Evolutionary conservation across 2,113 vertebrate genomes (phyloP).

Genomic region (Macrotis lagotis): DNA sequence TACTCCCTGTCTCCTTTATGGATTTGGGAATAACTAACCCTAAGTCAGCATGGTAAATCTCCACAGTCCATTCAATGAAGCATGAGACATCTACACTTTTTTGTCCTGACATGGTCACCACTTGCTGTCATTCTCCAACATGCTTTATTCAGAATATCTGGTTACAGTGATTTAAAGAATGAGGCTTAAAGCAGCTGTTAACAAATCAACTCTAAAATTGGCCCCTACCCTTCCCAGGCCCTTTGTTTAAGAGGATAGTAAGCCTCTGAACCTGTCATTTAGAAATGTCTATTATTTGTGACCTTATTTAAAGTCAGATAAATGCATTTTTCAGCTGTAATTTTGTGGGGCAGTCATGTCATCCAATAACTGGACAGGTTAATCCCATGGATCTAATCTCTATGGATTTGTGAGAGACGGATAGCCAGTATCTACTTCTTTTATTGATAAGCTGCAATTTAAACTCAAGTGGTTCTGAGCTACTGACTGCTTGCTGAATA

Average conservation of each 20-base stretch:
- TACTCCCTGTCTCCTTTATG: not conserved
- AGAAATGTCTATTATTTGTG: slow-evolving; percentile 11
- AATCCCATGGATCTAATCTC: slow-evolving; percentile 11
- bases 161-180: slow-evolving; percentile 16
- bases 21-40: not conserved
- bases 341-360: not conserved
- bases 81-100: not conserved
- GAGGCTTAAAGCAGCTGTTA: not conserved
- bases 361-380: slow-evolving; percentile 24
- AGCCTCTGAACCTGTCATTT: slow-evolving; percentile 13
- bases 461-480: slow-evolving; percentile 23
- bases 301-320: slow-evolving; percentile 44
- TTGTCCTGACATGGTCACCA: not conserved
- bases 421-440: slow-evolving; percentile 9
- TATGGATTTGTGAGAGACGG: not conserved
- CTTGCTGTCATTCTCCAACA: slow-evolving; percentile 1
- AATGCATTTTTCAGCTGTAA: slow-evolving; percentile 35
- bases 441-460: slow-evolving; percentile 14
- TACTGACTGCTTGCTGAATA: slow-evolving; percentile 20
- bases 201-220: slow-evolving; percentile 5
- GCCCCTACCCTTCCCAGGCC: not conserved
- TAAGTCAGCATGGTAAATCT: not conserved
- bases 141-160: slow-evolving; percentile 36
- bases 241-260: slow-evolving; percentile 8
- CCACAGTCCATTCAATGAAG: not conserved